Evolutionary conservation across 2,113 vertebrate species (phyloP).

Genomic region (Pelecanus crispus): DNA sequence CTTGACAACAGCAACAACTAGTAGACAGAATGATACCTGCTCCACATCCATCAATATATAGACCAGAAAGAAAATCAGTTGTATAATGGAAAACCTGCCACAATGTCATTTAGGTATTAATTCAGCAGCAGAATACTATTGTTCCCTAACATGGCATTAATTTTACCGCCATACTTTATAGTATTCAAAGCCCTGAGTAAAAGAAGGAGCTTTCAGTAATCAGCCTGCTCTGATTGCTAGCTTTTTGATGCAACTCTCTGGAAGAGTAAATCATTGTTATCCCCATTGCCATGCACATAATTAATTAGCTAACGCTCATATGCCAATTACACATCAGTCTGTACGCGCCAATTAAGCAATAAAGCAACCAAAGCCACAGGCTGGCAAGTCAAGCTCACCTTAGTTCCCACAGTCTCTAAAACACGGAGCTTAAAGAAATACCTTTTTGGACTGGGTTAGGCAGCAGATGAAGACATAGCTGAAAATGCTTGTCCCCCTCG

Average conservation of each 20-base stretch:
- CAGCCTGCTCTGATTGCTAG: background rate
- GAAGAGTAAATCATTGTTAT: background rate
- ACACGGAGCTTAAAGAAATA: background rate
- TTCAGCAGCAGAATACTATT: background rate
- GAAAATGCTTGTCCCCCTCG: fast-evolving
- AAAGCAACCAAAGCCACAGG: background rate
- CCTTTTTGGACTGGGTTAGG: background rate
- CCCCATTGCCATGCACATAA: background rate
- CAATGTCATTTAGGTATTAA: background rate
- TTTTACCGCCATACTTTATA: background rate
- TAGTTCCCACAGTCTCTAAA: background rate
- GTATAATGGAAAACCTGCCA: background rate
- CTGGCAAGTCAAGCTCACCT: background rate
- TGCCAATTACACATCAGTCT: background rate
- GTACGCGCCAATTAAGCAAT: background rate
- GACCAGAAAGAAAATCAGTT: background rate
- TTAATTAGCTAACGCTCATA: background rate
- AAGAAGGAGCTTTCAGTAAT: background rate
- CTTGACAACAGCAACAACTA: background rate
- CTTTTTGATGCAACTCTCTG: background rate
- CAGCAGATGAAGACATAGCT: background rate
- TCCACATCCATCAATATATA: background rate
- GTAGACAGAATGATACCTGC: background rate
- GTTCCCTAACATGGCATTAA: background rate
- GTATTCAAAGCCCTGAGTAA: background rate